phyloP scores from a whole-genome alignment of 2,797 vertebrate genomes.

The Botia kubotai region DNA sequence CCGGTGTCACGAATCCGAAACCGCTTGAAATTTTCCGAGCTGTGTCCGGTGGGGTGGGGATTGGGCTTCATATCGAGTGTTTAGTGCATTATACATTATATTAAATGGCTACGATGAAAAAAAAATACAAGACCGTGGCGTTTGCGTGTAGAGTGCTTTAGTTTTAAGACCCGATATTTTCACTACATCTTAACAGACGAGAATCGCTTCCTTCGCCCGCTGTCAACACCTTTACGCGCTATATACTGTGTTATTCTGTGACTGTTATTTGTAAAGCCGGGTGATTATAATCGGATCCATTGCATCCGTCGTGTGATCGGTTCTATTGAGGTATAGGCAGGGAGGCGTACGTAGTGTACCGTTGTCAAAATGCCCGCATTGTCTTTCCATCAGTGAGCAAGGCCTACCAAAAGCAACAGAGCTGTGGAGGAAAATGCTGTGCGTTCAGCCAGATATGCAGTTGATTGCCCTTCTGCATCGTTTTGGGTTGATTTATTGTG shows the following conservation, averaged over 20 bases:
- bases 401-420: slow-evolving; percentile 56
- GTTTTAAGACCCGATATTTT: slow-evolving; percentile 28
- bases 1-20: slow-evolving; percentile 78
- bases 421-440: slow-evolving; percentile 19
- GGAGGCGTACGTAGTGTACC: slow-evolving; percentile 75
- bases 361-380: slow-evolving; percentile 82
- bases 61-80: slow-evolving; percentile 60
- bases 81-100: slow-evolving; percentile 37
- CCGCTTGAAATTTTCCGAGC: slow-evolving; percentile 68
- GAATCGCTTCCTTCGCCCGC: slow-evolving; percentile 48
- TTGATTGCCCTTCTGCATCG: slow-evolving; percentile 8
- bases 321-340: slow-evolving; percentile 59
- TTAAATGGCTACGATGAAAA: neutral
- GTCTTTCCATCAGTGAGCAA: slow-evolving; percentile 71
- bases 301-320: slow-evolving; percentile 21
- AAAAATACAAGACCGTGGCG: neutral
- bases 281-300: slow-evolving; percentile 11
- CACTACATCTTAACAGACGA: slow-evolving; percentile 28
- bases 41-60: slow-evolving; percentile 61
- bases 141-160: slow-evolving; percentile 15
- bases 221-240: slow-evolving; percentile 47
- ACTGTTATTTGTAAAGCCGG: neutral
- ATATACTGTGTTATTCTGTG: neutral
- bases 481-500: neutral
- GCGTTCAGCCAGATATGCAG: slow-evolving; percentile 15